phyloP scores from a whole-genome alignment of 2,113 vertebrate species.

The Varanus salvator region DNA sequence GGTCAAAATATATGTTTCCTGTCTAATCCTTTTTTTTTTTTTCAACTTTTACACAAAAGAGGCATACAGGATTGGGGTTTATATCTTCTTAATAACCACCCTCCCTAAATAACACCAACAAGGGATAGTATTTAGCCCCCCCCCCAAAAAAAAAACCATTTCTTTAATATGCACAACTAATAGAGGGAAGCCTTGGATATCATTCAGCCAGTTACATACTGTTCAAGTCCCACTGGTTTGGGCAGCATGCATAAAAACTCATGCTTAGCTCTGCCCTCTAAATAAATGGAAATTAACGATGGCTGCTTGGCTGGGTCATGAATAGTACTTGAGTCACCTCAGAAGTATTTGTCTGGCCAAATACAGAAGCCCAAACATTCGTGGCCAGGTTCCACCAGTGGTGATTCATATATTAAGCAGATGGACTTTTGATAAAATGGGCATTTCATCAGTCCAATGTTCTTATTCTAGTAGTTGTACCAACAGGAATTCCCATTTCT shows the following conservation, averaged over 20 bases:
- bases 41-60: background rate
- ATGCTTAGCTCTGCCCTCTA: background rate
- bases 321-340: too few species aligned
- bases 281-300: background rate
- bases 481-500: background rate
- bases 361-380: background rate
- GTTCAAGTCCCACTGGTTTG: background rate
- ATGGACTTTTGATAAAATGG: background rate
- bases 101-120: background rate
- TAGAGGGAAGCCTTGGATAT: background rate
- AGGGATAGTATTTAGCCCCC: background rate
- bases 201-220: background rate
- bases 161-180: background rate
- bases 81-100: rapidly evolving
- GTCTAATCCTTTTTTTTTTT: background rate
- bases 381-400: background rate
- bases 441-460: background rate
- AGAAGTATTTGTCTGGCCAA: background rate
- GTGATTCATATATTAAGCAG: background rate
- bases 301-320: background rate
- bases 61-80: background rate
- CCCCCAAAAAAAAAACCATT: too few species aligned
- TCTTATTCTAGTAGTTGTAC: background rate
- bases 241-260: background rate
- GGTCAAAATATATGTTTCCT: constrained; percentile 23